phyloP scores from a whole-genome alignment of 2,797 vertebrate genomes.

The Acomys russatus region DNA sequence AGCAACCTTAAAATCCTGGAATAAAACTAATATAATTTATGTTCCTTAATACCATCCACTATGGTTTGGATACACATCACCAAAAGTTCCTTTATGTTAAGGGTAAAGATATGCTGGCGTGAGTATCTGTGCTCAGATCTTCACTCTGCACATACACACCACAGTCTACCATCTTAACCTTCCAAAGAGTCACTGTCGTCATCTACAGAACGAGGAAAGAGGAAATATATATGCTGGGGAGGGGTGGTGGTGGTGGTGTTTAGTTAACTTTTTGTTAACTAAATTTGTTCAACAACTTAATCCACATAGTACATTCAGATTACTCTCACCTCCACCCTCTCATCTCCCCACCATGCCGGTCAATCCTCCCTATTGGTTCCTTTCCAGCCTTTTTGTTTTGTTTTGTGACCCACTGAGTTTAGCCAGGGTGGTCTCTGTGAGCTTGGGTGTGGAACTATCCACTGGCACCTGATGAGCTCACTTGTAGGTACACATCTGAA shows the following conservation, averaged over 20 bases:
- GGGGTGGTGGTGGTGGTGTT: background rate
- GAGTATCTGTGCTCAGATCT: slow-evolving; percentile 34
- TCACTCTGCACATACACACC: background rate
- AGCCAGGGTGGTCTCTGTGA: background rate
- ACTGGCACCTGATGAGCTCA: too few relatives aligned
- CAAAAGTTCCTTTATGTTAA: background rate
- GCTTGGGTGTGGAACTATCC: background rate
- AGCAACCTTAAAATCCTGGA: slow-evolving; percentile 41
- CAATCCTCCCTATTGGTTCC: background rate
- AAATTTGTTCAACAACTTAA: too few relatives aligned
- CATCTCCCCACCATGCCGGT: too few relatives aligned
- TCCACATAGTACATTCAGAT: background rate
- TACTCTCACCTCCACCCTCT: background rate
- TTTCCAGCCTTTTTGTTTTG: background rate
- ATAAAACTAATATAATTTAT: background rate
- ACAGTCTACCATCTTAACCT: background rate
- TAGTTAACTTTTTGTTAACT: background rate
- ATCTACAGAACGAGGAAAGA: background rate
- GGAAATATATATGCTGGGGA: too few relatives aligned
- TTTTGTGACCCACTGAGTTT: background rate
- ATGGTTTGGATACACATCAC: background rate
- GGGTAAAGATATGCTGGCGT: background rate
- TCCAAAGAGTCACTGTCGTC: background rate
- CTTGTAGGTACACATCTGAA: background rate
- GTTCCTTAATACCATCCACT: background rate